Conservation (phyloP, 2,888 invertebrate genomes). For the Osedax frankpressi region DNA sequence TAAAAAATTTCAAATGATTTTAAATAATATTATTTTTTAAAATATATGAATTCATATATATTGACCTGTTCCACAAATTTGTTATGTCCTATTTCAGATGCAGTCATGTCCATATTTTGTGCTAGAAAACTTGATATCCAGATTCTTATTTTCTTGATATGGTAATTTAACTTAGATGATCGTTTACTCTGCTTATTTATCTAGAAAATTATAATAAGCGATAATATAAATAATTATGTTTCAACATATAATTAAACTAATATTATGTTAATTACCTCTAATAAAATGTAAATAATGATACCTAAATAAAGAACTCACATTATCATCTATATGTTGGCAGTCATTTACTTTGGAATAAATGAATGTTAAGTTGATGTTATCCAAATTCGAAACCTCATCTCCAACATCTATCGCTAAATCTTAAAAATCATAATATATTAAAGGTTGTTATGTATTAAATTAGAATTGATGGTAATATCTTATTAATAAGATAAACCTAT, state of each 20-base stretch:
- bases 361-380: slow-evolving; percentile 41
- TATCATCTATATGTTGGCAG: neutral
- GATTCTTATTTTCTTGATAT: neutral
- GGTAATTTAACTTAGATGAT: neutral
- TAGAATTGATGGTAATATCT: neutral
- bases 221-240: neutral
- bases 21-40: neutral
- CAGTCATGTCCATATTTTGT: slow-evolving; percentile 24
- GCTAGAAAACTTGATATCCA: slow-evolving; percentile 24
- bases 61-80: slow-evolving; percentile 20
- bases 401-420: slow-evolving; percentile 44
- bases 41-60: neutral
- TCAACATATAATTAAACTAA: neutral
- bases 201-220: neutral
- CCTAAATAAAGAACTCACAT: too few species aligned
- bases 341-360: slow-evolving; percentile 29
- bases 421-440: too few species aligned
- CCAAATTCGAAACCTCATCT: slow-evolving; percentile 40
- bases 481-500: neutral
- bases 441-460: too few species aligned
- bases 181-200: neutral
- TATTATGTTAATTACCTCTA: too few species aligned
- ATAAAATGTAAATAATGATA: too few species aligned
- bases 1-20: neutral
- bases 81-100: slow-evolving; percentile 21